Conservation (phyloP, 2,888 invertebrate genomes). For the Sipha maydis region DNA sequence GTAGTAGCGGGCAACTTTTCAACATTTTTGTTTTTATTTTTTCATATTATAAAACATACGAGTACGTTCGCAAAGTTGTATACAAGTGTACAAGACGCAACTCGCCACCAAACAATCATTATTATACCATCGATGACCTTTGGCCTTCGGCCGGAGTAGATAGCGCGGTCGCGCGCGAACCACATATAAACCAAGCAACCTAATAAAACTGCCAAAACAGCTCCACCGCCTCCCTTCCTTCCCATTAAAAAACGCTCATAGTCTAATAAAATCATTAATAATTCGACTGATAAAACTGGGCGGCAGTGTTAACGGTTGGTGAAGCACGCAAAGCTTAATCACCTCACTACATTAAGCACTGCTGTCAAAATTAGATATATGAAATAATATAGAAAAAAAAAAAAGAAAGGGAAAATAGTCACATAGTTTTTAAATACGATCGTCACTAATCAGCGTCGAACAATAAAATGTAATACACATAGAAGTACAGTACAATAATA, state of each 20-base stretch:
- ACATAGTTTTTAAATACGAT: not conserved
- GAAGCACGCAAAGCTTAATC: not conserved
- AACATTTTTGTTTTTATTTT: too few relatives aligned
- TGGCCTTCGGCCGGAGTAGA: conserved; percentile 9
- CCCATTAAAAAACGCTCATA: not conserved
- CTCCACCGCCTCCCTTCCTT: too few relatives aligned
- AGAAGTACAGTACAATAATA: too few relatives aligned
- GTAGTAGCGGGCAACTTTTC: too few relatives aligned
- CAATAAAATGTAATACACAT: too few relatives aligned
- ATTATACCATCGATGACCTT: not conserved
- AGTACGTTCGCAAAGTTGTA: not conserved
- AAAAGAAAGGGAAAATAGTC: not conserved
- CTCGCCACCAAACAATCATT: not conserved
- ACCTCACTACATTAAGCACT: not conserved
- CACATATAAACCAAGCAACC: not conserved
- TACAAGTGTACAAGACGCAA: not conserved
- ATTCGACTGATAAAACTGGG: not conserved
- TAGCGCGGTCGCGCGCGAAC: conserved; percentile 1
- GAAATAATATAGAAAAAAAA: too few relatives aligned
- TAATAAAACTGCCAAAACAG: conserved; percentile 11
- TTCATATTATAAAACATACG: too few relatives aligned
- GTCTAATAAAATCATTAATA: conserved; percentile 29
- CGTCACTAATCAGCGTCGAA: too few relatives aligned
- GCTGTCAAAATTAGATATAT: not conserved
- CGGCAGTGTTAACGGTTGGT: not conserved